Conservation (phyloP, 37 sponge, comb jelly and placozoan species). For the Geodia barretti region DNA sequence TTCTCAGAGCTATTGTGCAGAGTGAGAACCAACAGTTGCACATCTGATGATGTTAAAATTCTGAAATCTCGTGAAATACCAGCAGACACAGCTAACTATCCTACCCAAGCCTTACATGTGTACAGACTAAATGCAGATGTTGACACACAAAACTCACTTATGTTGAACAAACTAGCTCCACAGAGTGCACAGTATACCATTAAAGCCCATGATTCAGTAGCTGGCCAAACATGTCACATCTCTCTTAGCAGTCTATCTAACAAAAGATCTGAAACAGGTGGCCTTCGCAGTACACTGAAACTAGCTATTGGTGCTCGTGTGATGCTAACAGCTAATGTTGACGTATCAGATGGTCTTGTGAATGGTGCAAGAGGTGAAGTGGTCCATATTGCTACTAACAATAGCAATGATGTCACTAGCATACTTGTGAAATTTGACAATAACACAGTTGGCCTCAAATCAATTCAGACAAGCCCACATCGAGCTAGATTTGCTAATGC, state of each 20-base stretch:
- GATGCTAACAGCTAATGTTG: constrained; percentile 42
- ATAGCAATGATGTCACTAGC: constrained; percentile 11
- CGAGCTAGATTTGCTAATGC: constrained; percentile 6
- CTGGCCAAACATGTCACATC: constrained; percentile 30
- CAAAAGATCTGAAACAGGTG: constrained; percentile 33
- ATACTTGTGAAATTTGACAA: constrained; percentile 48
- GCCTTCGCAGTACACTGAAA: constrained; percentile 19
- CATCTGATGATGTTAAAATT: constrained; percentile 14
- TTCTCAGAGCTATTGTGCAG: constrained; percentile 39
- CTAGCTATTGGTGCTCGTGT: constrained; percentile 37
- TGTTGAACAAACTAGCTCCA: constrained; percentile 22
- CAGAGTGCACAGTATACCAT: constrained; percentile 9
- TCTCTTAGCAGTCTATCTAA: not conserved
- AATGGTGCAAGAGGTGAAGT: too few relatives aligned
- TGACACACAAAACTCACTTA: constrained; percentile 7
- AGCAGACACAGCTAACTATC: constrained; percentile 15
- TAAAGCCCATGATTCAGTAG: constrained; percentile 13
- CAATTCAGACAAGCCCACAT: constrained; percentile 22
- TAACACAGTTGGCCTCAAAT: constrained; percentile 8
- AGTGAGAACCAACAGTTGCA: constrained; percentile 30
- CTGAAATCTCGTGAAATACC: constrained; percentile 15
- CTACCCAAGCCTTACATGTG: constrained; percentile 44
- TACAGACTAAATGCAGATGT: constrained; percentile 41
- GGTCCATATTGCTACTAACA: constrained; percentile 21
- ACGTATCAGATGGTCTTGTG: constrained; percentile 47